Percentiles rank a stretch among this genome's conserved stretches.
Evolutionary conservation across 1,140 invertebrate genomes (phyloP).

Genomic region (Lordiphosa mommai): DNA sequence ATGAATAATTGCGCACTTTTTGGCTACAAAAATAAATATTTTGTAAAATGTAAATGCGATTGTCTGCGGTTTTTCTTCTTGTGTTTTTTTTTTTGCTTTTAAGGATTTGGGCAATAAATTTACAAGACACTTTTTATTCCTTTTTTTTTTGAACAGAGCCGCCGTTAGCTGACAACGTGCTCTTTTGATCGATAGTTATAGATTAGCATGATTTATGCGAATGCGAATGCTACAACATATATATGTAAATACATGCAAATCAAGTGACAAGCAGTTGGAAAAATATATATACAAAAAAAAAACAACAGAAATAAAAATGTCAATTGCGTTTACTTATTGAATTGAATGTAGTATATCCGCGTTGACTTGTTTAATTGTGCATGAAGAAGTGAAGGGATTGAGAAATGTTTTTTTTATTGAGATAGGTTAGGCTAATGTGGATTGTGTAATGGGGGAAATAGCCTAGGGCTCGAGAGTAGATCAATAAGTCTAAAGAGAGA

Average conservation of each 20-base stretch:
- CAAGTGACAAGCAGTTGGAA: neutral
- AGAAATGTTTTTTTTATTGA: too few relatives aligned
- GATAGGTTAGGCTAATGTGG: too few relatives aligned
- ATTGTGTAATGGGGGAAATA: too few relatives aligned
- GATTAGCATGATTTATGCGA: conserved; percentile 17
- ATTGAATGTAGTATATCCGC: neutral
- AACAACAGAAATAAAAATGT: neutral
- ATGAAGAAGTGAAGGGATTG: too few relatives aligned
- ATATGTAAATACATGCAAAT: conserved; percentile 12
- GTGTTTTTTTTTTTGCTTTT: neutral
- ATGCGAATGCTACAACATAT: conserved; percentile 1
- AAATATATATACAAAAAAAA: too few relatives aligned
- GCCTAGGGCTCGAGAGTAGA: too few relatives aligned
- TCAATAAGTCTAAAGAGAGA: too few relatives aligned
- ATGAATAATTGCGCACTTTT: conserved; percentile 65
- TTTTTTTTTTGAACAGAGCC: conserved; percentile 1
- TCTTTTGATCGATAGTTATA: conserved; percentile 16
- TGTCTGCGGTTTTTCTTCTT: neutral
- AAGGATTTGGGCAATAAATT: conserved; percentile 14
- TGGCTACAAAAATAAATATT: conserved; percentile 9
- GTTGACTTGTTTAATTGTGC: neutral
- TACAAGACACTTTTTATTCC: conserved; percentile 1
- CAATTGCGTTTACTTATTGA: conserved; percentile 6
- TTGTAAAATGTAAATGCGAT: conserved; percentile 9
- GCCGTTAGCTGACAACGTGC: neutral